A percentile compares a stretch with the other conserved stretches of the same genome.
Conservation (phyloP, 2,888 invertebrate genomes). For the Microdon myrmicae region DNA sequence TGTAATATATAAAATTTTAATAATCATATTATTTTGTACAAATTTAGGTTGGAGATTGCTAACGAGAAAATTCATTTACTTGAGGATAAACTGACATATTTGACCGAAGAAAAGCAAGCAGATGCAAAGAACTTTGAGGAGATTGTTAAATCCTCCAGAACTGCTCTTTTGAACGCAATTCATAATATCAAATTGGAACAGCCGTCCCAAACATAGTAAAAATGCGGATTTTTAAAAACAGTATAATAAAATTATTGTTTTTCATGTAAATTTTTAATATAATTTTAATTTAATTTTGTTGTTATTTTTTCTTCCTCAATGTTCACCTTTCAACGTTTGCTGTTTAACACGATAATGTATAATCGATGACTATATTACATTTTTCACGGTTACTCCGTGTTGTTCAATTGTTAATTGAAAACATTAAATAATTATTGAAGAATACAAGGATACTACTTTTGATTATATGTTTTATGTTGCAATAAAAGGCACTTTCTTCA, state of each 20-base stretch:
- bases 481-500: conserved; percentile 48
- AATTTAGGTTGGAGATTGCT: conserved; percentile 62
- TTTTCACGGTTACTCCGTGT: conserved; percentile 17
- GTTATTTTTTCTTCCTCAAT: conserved; percentile 33
- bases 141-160: conserved; percentile 61
- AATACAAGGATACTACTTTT: background rate
- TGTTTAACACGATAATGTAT: conserved; percentile 39
- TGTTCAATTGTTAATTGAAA: conserved; percentile 17
- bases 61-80: conserved; percentile 62
- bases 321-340: conserved; percentile 24
- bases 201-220: background rate
- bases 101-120: conserved; percentile 60
- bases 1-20: too few species aligned
- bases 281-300: conserved; percentile 28
- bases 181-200: conserved; percentile 7
- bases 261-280: conserved; percentile 2
- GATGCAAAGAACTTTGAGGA: conserved; percentile 62
- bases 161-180: conserved; percentile 60
- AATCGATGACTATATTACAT: conserved; percentile 41
- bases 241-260: background rate
- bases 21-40: too few species aligned
- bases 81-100: conserved; percentile 60
- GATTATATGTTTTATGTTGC: conserved; percentile 17
- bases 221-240: too few species aligned
- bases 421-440: conserved; percentile 4